phyloP scores from a whole-genome alignment of 2,888 invertebrate genomes.

The Coenonympha glycerion region DNA sequence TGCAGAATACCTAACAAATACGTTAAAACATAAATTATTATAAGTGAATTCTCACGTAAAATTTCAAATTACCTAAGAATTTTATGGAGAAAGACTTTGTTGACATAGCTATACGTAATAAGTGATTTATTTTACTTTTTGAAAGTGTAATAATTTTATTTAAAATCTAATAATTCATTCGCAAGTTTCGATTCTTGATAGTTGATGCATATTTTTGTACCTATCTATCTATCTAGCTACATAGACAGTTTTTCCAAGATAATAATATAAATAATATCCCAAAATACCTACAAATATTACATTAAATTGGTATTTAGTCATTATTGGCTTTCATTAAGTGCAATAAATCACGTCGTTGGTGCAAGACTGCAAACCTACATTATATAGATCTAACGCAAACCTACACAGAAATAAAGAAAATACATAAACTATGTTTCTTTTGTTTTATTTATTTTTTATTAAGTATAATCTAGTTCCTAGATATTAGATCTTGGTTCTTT shows the following conservation, averaged over 20 bases:
- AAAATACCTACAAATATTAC: too few species aligned
- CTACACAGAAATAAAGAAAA: slow-evolving; percentile 22
- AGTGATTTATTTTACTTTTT: slow-evolving; percentile 8
- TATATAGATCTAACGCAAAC: slow-evolving; percentile 17
- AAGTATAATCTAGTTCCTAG: too few species aligned
- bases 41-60: slow-evolving; percentile 11
- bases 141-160: background rate
- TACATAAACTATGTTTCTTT: slow-evolving; percentile 11
- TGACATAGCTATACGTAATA: background rate
- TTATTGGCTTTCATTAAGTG: slow-evolving; percentile 6
- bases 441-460: slow-evolving; percentile 3
- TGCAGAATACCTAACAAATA: slow-evolving; percentile 5
- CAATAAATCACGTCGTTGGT: background rate
- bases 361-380: too few species aligned
- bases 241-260: too few species aligned
- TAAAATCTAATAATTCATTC: background rate
- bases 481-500: too few species aligned
- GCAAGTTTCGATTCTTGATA: background rate
- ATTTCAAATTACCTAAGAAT: slow-evolving; percentile 14
- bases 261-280: too few species aligned
- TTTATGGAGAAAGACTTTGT: slow-evolving; percentile 12
- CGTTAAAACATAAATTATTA: slow-evolving; percentile 12
- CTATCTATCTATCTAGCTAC: too few species aligned
- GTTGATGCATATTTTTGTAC: background rate
- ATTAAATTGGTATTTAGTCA: too few species aligned